Conservation (phyloP, 2,797 vertebrate species). For the Catharus ustulatus region DNA sequence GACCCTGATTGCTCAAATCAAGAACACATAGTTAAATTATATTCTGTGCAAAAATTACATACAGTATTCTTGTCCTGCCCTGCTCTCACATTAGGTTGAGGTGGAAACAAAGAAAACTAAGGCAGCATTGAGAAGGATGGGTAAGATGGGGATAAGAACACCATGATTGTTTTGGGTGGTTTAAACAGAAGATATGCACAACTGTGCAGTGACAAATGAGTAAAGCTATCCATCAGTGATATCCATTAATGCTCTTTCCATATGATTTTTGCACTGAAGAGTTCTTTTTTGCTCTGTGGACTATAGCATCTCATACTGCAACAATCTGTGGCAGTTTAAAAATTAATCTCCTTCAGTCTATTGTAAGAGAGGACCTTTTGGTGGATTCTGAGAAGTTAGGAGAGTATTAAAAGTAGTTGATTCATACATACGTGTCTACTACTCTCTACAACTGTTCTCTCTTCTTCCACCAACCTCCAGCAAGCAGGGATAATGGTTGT, state of each 20-base stretch:
- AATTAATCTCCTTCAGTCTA: neutral
- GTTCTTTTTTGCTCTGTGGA: neutral
- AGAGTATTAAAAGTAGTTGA: neutral
- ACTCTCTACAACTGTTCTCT: accelerated
- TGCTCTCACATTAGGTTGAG: neutral
- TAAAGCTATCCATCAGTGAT: neutral
- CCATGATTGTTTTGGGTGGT: neutral
- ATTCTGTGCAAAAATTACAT: neutral
- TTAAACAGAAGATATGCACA: neutral
- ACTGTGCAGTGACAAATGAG: neutral
- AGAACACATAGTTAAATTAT: neutral
- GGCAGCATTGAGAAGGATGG: neutral
- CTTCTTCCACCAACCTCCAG: neutral
- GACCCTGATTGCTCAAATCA: neutral
- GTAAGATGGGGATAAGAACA: neutral
- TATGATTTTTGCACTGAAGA: neutral
- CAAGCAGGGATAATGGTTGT: neutral
- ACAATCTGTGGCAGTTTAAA: neutral
- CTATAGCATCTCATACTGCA: neutral
- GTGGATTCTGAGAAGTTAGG: neutral
- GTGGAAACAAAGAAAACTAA: neutral
- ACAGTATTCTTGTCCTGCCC: neutral
- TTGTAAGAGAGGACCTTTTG: neutral
- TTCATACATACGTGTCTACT: neutral
- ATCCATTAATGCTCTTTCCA: accelerated